Conservation (phyloP, 2,797 vertebrate genomes). For the Megaceryle alcyon region DNA sequence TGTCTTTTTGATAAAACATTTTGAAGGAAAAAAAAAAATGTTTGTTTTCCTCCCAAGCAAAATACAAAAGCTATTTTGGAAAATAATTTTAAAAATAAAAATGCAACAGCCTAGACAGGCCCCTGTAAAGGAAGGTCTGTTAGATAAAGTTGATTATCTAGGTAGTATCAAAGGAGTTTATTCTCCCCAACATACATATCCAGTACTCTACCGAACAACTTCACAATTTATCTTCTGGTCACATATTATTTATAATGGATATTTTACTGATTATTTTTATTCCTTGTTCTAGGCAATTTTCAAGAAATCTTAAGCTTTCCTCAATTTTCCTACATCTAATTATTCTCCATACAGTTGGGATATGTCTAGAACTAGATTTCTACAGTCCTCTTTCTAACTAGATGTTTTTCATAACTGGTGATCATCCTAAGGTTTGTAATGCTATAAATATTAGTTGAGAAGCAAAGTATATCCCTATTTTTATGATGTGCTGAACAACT, state of each 20-base stretch:
- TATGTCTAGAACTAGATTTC: not conserved
- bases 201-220: not conserved
- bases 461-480: not conserved
- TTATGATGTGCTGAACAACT: constrained; percentile 37
- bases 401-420: not conserved
- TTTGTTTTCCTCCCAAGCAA: not conserved
- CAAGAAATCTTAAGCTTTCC: not conserved
- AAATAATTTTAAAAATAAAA: not conserved
- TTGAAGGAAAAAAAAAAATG: not conserved
- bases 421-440: not conserved
- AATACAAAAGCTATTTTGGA: not conserved
- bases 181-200: not conserved
- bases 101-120: not conserved
- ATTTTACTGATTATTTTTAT: not conserved
- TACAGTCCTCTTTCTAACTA: not conserved
- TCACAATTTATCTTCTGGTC: not conserved
- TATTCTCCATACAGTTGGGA: not conserved
- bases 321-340: not conserved
- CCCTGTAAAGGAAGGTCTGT: not conserved
- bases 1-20: not conserved
- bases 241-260: not conserved
- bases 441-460: constrained; percentile 1
- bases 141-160: not conserved
- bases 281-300: not conserved
- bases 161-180: not conserved